Evolutionary conservation across 2,113 vertebrate species (phyloP).

Genomic region (Sminthopsis crassicaudata): DNA sequence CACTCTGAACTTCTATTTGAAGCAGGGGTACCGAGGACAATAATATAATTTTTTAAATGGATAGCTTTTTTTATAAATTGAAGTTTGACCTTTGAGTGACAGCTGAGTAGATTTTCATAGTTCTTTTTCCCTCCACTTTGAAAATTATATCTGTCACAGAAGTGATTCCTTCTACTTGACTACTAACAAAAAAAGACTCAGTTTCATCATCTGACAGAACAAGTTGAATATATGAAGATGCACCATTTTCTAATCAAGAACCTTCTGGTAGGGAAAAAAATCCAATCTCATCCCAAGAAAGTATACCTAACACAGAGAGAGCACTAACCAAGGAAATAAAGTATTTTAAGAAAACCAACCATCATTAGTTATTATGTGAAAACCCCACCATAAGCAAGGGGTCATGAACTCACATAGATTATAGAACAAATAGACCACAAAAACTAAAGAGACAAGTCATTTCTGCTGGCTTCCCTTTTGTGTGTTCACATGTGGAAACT

Average conservation of each 20-base stretch:
- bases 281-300: background rate
- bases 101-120: slow-evolving; percentile 41
- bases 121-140: background rate
- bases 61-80: slow-evolving; percentile 62
- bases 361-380: slow-evolving; percentile 24
- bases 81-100: slow-evolving; percentile 59
- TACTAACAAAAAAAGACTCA: slow-evolving; percentile 15
- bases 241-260: slow-evolving; percentile 8
- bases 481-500: background rate
- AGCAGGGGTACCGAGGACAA: slow-evolving; percentile 19
- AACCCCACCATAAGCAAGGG: rapidly evolving
- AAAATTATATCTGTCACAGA: slow-evolving; percentile 28
- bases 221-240: slow-evolving; percentile 6
- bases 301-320: background rate
- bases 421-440: background rate
- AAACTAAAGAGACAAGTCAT: background rate
- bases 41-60: slow-evolving; percentile 44
- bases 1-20: slow-evolving; percentile 35
- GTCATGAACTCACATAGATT: background rate
- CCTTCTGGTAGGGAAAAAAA: background rate
- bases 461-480: background rate
- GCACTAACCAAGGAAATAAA: background rate
- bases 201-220: slow-evolving; percentile 34
- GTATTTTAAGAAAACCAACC: slow-evolving; percentile 14
- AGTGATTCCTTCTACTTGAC: slow-evolving; percentile 58